These are phyloP conservation scores for Ephialtes manifestator DNA, from an alignment of 2,888 invertebrate genomes.

Conservation along the genomic window DNA sequence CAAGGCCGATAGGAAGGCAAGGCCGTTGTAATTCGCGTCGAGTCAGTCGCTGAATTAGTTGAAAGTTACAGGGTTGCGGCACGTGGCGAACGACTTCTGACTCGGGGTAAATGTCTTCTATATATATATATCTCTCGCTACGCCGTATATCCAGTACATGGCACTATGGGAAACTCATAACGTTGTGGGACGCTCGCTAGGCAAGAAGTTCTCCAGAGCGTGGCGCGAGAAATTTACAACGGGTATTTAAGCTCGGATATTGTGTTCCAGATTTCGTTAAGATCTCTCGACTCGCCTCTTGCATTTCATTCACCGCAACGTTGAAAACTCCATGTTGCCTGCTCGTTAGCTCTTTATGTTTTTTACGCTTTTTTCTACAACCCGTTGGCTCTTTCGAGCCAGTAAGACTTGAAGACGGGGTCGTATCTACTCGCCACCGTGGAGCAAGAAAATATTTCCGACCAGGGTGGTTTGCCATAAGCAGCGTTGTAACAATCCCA, in stretches of 20 bases:
- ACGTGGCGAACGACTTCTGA: constrained; percentile 28
- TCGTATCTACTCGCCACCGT: background rate
- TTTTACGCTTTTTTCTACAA: constrained; percentile 4
- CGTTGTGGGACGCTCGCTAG: constrained; percentile 31
- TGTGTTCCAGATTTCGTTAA: constrained; percentile 53
- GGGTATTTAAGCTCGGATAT: constrained; percentile 51
- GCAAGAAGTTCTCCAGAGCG: constrained; percentile 1
- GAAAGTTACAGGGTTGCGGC: constrained; percentile 30
- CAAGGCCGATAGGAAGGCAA: constrained; percentile 6
- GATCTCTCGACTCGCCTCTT: background rate
- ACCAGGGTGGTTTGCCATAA: background rate
- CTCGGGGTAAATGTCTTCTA: constrained; percentile 14
- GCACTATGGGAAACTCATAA: constrained; percentile 49
- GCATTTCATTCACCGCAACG: constrained; percentile 26
- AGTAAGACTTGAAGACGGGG: background rate
- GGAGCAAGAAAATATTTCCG: background rate
- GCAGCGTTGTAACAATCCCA: too few species aligned
- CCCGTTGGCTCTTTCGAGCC: background rate
- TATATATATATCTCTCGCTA: constrained; percentile 15
- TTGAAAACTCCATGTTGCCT: background rate
- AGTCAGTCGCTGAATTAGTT: constrained; percentile 59
- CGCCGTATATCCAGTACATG: constrained; percentile 7
- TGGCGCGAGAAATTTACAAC: constrained; percentile 43
- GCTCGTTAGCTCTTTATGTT: constrained; percentile 17
- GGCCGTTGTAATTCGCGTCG: constrained; percentile 37